Conservation (phyloP, 2,113 vertebrate species). For the Leucoraja erinaceus region DNA sequence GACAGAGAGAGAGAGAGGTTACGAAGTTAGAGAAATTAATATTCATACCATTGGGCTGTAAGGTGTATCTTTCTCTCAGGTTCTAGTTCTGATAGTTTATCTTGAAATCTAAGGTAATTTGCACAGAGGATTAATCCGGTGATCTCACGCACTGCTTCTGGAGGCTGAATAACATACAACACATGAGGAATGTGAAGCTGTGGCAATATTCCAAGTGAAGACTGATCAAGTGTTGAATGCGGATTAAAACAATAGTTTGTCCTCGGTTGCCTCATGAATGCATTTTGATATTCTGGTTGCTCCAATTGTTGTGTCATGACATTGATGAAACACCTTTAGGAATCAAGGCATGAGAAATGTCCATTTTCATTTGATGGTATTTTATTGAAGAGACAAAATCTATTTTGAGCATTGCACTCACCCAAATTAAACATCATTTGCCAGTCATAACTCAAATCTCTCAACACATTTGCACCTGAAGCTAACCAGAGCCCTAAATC, state of each 20-base stretch:
- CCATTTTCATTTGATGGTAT: too few species aligned
- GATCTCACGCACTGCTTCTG: background rate
- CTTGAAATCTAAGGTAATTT: background rate
- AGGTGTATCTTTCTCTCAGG: too few species aligned
- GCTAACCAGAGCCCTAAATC: background rate
- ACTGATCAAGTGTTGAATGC: background rate
- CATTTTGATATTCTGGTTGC: background rate
- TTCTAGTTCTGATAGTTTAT: background rate
- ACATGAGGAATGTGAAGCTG: background rate
- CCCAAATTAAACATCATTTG: too few species aligned
- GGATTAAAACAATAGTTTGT: background rate
- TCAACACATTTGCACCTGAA: background rate
- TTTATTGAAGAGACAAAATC: too few species aligned
- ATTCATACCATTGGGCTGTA: too few species aligned
- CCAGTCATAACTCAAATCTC: background rate
- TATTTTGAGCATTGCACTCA: too few species aligned
- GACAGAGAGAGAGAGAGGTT: too few species aligned
- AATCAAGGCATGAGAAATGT: background rate
- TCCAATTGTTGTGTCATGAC: background rate
- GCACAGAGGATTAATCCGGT: background rate
- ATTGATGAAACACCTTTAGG: background rate
- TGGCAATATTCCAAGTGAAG: background rate
- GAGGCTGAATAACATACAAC: too few species aligned
- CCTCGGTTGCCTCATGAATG: background rate
- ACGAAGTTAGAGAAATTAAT: too few species aligned